Evolutionary conservation across 2,888 invertebrate genomes (phyloP).

Genomic region (Eupithecia dodoneata): DNA sequence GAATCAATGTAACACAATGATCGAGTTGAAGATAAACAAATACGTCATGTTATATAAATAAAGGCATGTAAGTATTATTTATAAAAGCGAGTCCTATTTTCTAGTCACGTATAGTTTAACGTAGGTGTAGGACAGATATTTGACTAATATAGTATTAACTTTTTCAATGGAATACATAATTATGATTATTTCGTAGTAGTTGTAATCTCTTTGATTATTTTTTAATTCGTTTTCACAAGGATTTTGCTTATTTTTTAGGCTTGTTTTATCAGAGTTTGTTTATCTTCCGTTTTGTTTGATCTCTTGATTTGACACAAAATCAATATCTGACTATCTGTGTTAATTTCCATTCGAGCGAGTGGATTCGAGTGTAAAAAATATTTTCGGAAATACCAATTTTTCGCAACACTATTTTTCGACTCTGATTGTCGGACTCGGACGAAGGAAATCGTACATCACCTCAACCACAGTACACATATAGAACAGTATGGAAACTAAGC

Average conservation of each 20-base stretch:
- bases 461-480: too few species aligned
- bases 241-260: not conserved
- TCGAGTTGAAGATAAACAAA: not conserved
- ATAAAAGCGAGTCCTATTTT: not conserved
- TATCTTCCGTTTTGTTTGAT: not conserved
- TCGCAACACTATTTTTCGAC: not conserved
- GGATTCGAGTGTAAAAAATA: not conserved
- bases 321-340: not conserved
- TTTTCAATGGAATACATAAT: not conserved
- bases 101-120: not conserved
- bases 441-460: too few species aligned
- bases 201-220: too few species aligned
- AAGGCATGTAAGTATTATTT: not conserved
- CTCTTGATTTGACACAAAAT: conserved; percentile 3
- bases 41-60: not conserved
- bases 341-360: not conserved
- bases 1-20: conserved; percentile 21
- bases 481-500: too few species aligned
- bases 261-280: not conserved
- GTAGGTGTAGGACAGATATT: not conserved
- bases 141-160: not conserved
- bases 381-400: not conserved
- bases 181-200: not conserved
- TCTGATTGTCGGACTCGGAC: not conserved
- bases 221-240: not conserved